Base-by-base conservation (phyloP, 2,888 invertebrate genomes). In the Escarpia spicata region DNA sequence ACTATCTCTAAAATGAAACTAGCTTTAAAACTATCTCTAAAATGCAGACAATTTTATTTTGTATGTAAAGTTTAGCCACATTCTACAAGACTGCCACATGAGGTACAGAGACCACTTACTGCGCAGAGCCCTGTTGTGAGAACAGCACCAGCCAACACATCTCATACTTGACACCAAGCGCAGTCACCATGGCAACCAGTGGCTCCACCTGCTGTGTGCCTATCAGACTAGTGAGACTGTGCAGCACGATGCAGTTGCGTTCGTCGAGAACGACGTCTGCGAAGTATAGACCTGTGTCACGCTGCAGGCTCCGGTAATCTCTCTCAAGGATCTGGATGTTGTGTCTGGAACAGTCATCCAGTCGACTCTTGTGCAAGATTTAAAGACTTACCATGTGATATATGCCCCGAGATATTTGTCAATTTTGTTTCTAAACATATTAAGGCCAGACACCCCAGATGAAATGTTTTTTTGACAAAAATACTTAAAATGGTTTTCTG, bases 221-320 rank as follows among this genome's bases (percentile, higher is more conserved):
- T 9, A 43, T 92, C 43, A 95, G 43, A 31, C 94, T 93, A 10
- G 44, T 37, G n/a, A 95, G 43, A 31, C 92, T 52, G 52, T 94
- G 92, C 10, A 95, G 93, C 12, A 95, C 93, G 15, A 95, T 93
- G 91, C 94, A 94, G n/a, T 94, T 94, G 58, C 91, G 94, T 90
- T 94, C 95, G 94, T 95, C 95, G 26, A 95, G 92, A 58, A 94
- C 94, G 10, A 95, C 58, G 92, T 95, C 95, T 91, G 95, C 94
- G 93, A 94, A 95, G 43, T 91, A 91, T 8, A 92, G 26, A 19
- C 60, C 52, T 26, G 26, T 90, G 90, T 15, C 91, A 26, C 45
- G 43, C 31, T 60, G 43, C 44, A 94, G 45, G 26, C 93, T 12
- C 45, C 92, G 92, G 93, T 94, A 95, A 92, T 95, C 94, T 92